These are phyloP conservation scores for Scolanthus callimorphus DNA, from an alignment of 92 coral and sea anemone species.

Conservation along the genomic window DNA sequence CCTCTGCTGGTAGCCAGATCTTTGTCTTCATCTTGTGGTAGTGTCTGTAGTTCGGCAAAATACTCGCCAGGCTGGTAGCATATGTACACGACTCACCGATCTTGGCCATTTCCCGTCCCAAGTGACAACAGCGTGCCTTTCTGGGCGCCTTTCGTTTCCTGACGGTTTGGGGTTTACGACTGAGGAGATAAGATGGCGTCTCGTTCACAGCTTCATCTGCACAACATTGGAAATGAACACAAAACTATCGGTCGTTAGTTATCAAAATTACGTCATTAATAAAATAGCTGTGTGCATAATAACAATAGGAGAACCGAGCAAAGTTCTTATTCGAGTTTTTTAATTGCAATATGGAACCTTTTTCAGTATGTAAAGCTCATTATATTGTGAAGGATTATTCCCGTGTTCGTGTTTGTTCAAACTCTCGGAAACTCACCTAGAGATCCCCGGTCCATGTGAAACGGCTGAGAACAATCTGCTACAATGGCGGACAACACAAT, in stretches of 20 bases:
- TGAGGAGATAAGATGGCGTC: neutral
- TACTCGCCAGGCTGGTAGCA: slow-evolving; percentile 33
- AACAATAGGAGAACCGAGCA: no score
- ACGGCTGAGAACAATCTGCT: neutral
- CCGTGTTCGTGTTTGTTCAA: no score
- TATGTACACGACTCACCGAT: slow-evolving; percentile 69
- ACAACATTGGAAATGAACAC: no score
- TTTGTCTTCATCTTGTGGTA: slow-evolving; percentile 73
- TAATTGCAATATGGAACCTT: no score
- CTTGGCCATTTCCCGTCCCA: slow-evolving; percentile 81
- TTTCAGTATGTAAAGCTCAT: no score
- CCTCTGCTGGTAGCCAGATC: slow-evolving; percentile 46
- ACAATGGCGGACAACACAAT: neutral
- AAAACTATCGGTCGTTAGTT: no score
- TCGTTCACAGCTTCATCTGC: slow-evolving; percentile 1
- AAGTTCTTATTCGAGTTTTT: no score
- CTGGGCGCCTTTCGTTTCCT: slow-evolving; percentile 7
- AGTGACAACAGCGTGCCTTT: slow-evolving; percentile 54
- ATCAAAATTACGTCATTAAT: no score
- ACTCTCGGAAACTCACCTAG: slow-evolving; percentile 1
- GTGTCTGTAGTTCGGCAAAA: slow-evolving; percentile 46
- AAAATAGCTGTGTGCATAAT: no score
- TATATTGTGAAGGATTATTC: no score
- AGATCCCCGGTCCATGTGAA: neutral
- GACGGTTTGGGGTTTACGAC: neutral